Conservation (phyloP, 1,140 invertebrate genomes). For the Trachymyrmex septentrionalis region DNA sequence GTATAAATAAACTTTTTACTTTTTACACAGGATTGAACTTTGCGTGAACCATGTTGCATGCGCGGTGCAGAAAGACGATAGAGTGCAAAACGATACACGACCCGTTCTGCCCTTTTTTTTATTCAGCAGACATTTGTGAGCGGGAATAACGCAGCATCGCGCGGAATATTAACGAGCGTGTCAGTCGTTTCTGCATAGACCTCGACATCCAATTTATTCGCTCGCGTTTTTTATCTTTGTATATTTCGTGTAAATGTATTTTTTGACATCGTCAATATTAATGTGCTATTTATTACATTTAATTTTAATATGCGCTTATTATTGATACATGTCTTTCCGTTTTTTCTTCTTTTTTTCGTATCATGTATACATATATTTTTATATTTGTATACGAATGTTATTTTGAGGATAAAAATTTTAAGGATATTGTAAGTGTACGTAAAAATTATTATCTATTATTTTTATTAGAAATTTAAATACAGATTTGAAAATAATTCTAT, state of each 20-base stretch:
- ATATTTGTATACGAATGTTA: neutral
- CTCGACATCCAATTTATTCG: constrained; percentile 41
- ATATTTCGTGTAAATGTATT: constrained; percentile 6
- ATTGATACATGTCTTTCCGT: neutral
- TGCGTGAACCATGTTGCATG: neutral
- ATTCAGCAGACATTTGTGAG: constrained; percentile 42
- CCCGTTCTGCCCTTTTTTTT: constrained; percentile 43
- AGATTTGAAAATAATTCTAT: neutral
- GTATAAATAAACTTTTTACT: neutral
- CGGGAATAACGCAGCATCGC: constrained; percentile 37
- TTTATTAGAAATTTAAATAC: neutral
- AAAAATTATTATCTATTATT: neutral
- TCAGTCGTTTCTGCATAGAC: constrained; percentile 40
- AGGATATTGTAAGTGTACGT: neutral
- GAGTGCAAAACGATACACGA: constrained; percentile 34
- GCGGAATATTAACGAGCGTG: constrained; percentile 53
- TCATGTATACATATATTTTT: neutral
- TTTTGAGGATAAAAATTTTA: neutral
- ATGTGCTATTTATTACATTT: neutral
- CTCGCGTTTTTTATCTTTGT: constrained; percentile 9
- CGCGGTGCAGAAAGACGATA: neutral
- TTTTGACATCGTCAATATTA: neutral
- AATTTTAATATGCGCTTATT: neutral
- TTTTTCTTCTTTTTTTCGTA: neutral
- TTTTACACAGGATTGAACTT: neutral